Percentiles rank a stretch among this genome's conserved stretches.
These are phyloP conservation scores for Ophraella communa DNA, from an alignment of 2,888 invertebrate species.

Conservation along the genomic window DNA sequence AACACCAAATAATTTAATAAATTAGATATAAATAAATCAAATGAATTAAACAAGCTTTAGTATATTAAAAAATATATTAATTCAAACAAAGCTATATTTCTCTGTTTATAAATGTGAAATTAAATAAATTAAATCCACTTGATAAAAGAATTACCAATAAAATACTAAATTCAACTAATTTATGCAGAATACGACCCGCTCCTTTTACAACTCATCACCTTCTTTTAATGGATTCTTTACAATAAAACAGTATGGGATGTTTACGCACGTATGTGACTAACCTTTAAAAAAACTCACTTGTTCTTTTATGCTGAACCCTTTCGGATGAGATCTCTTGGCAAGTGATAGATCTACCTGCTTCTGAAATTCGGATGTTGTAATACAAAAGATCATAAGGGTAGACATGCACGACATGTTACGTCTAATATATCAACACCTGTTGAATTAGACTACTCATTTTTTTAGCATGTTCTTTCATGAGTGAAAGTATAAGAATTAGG, in stretches of 20 bases:
- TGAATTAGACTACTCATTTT: background rate
- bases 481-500: background rate
- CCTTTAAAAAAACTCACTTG: slow-evolving; percentile 21
- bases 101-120: too few species aligned
- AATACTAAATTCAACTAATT: background rate
- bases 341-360: slow-evolving; percentile 33
- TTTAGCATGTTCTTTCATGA: background rate
- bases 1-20: too few species aligned
- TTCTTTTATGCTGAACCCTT: slow-evolving; percentile 24
- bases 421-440: slow-evolving; percentile 8
- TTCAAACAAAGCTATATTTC: too few species aligned
- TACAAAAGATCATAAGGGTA: slow-evolving; percentile 18
- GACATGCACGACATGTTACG: slow-evolving; percentile 6
- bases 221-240: background rate
- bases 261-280: slow-evolving; percentile 8
- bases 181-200: background rate
- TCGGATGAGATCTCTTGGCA: slow-evolving; percentile 25
- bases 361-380: slow-evolving; percentile 29
- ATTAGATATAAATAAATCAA: too few species aligned
- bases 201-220: slow-evolving; percentile 4
- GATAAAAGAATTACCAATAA: background rate
- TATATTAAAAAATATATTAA: too few species aligned
- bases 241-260: slow-evolving; percentile 1
- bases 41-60: too few species aligned
- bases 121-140: too few species aligned